These are phyloP conservation scores for Micropoecilia bifurca DNA, from an alignment of 2,797 vertebrate genomes.

Conservation along the genomic window DNA sequence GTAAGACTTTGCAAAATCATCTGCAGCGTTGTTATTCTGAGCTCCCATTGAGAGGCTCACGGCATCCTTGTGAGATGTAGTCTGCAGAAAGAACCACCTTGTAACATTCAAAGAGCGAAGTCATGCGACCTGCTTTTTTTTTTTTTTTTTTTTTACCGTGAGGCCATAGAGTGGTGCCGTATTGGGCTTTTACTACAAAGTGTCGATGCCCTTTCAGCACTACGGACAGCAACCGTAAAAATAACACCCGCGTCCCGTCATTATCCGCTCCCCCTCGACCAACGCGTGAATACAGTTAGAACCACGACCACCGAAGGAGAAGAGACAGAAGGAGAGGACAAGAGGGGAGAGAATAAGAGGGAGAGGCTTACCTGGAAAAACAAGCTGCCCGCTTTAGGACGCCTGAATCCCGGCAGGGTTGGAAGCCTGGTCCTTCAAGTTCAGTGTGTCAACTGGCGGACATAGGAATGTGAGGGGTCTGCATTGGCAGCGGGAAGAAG, in stretches of 20 bases:
- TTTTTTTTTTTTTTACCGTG: slow-evolving; percentile 12
- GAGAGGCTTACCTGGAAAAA: slow-evolving; percentile 70
- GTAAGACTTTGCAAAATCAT: slow-evolving; percentile 51
- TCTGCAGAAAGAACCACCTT: slow-evolving; percentile 56
- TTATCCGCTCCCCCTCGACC: slow-evolving; percentile 20
- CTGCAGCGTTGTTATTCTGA: slow-evolving; percentile 42
- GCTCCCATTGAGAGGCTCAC: slow-evolving; percentile 55
- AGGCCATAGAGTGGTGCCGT: slow-evolving; percentile 45
- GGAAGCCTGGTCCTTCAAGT: slow-evolving; percentile 65
- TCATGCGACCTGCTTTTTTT: slow-evolving; percentile 58
- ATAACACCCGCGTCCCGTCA: slow-evolving; percentile 35
- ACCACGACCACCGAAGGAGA: slow-evolving; percentile 33
- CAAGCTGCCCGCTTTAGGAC: slow-evolving; percentile 65
- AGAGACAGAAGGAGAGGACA: slow-evolving; percentile 41
- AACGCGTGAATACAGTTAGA: slow-evolving; percentile 49
- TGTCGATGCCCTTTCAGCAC: slow-evolving; percentile 57
- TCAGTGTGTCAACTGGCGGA: slow-evolving; percentile 75
- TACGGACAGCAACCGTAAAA: slow-evolving; percentile 63
- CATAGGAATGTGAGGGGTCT: slow-evolving; percentile 76
- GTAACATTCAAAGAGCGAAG: slow-evolving; percentile 65
- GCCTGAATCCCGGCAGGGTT: slow-evolving; percentile 67
- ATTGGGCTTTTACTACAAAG: slow-evolving; percentile 29
- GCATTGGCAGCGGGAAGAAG: slow-evolving; percentile 71
- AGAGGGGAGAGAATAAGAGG: slow-evolving; percentile 9
- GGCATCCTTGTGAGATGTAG: slow-evolving; percentile 53